phyloP scores from a whole-genome alignment of 2,888 invertebrate species.

The Parasteatoda lunata region DNA sequence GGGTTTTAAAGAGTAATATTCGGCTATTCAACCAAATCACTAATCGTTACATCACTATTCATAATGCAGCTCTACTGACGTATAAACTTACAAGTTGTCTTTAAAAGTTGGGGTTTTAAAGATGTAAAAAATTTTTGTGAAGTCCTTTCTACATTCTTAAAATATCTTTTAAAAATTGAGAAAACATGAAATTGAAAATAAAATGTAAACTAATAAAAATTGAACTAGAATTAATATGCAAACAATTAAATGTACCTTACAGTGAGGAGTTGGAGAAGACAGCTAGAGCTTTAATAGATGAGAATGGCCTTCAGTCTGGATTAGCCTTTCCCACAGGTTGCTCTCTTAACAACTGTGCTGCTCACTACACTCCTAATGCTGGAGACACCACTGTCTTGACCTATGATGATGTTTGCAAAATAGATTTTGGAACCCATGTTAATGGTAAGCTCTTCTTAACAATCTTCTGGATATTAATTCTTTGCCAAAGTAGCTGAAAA shows the following conservation, averaged over 20 bases:
- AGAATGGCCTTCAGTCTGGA: constrained; percentile 94
- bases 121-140: too few relatives aligned
- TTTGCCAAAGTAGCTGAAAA: not conserved
- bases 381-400: constrained; percentile 95
- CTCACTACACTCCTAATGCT: constrained; percentile 99
- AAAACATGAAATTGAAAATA: too few relatives aligned
- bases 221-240: constrained; percentile 7
- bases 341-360: constrained; percentile 98
- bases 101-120: too few relatives aligned
- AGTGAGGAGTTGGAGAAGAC: constrained; percentile 93
- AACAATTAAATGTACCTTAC: constrained; percentile 45
- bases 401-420: constrained; percentile 98
- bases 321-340: constrained; percentile 95
- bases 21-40: too few relatives aligned
- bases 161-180: too few relatives aligned
- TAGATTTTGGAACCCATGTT: constrained; percentile 98
- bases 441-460: constrained; percentile 80
- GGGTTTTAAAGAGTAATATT: too few relatives aligned
- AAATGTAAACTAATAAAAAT: not conserved
- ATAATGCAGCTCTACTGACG: too few relatives aligned
- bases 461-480: constrained; percentile 5
- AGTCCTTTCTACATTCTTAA: too few relatives aligned
- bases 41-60: too few relatives aligned
- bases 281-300: constrained; percentile 91
- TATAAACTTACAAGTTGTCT: too few relatives aligned